Evolutionary conservation across 2,888 invertebrate species (phyloP).

Genomic region (Apamea monoglypha): DNA sequence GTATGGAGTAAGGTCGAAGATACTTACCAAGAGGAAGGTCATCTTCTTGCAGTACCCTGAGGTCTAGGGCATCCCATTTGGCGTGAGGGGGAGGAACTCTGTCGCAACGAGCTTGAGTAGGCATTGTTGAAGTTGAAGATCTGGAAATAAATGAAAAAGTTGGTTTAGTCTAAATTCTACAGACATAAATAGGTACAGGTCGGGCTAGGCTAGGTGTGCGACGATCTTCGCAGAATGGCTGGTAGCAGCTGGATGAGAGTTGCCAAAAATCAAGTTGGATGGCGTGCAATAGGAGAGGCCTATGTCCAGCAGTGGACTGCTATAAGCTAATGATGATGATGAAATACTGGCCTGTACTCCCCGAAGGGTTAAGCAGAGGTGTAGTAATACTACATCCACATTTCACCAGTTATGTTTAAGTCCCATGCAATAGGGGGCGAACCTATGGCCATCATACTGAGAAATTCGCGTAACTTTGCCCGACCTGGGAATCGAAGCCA

Average conservation of each 20-base stretch:
- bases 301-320: too few relatives aligned
- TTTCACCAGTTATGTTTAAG: not conserved
- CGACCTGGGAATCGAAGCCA: not conserved
- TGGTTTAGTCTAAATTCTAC: not conserved
- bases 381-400: not conserved
- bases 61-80: conserved; percentile 79
- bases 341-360: not conserved
- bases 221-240: too few relatives aligned
- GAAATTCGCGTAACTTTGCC: not conserved
- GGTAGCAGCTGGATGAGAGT: too few relatives aligned
- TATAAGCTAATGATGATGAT: too few relatives aligned
- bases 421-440: not conserved
- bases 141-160: conserved; percentile 65
- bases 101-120: conserved; percentile 83
- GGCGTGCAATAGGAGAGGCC: too few relatives aligned
- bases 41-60: conserved; percentile 80
- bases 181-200: too few relatives aligned
- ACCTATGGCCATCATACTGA: not conserved
- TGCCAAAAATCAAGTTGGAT: too few relatives aligned
- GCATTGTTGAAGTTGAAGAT: conserved; percentile 74
- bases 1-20: not conserved
- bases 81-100: conserved; percentile 82
- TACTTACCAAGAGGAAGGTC: conserved; percentile 83
- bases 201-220: too few relatives aligned
- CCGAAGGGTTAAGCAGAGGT: not conserved